phyloP scores from a whole-genome alignment of 2,888 invertebrate genomes.

The Brachyopa scutellaris region DNA sequence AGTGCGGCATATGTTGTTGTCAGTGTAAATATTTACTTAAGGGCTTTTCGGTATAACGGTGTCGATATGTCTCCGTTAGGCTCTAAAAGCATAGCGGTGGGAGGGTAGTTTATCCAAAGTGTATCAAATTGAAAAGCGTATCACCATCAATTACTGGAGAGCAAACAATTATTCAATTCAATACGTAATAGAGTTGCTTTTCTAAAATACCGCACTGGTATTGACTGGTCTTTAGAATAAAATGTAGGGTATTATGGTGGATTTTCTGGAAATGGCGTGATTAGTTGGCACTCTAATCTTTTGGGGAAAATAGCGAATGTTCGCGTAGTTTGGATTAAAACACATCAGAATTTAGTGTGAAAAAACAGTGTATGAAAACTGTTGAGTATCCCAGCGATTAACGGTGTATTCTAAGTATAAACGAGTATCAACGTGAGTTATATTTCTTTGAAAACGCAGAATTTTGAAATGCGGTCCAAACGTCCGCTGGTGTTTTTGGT shows the following conservation, averaged over 20 bases:
- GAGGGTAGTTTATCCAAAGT: slow-evolving; percentile 1
- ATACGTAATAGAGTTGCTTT: slow-evolving; percentile 11
- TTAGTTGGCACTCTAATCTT: no score
- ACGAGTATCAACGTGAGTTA: no score
- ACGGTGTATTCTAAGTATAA: no score
- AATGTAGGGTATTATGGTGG: background rate
- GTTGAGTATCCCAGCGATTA: no score
- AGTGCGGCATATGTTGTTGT: slow-evolving; percentile 55
- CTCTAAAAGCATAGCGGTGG: background rate
- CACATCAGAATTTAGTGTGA: no score
- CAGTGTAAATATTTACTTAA: slow-evolving; percentile 52
- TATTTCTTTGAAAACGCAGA: no score
- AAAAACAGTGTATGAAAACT: no score
- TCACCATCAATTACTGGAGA: slow-evolving; percentile 43
- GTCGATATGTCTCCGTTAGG: background rate
- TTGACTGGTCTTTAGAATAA: slow-evolving; percentile 5
- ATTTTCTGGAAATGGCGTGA: background rate
- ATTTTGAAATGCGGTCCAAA: no score
- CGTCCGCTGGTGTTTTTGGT: no score
- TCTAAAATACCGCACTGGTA: background rate
- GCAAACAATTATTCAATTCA: slow-evolving; percentile 61
- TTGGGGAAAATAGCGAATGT: background rate
- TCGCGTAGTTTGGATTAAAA: no score
- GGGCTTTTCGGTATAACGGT: slow-evolving; percentile 20
- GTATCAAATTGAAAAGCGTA: slow-evolving; percentile 11